These are phyloP conservation scores for Pinna nobilis DNA, from an alignment of 1,140 invertebrate genomes.

Conservation along the genomic window DNA sequence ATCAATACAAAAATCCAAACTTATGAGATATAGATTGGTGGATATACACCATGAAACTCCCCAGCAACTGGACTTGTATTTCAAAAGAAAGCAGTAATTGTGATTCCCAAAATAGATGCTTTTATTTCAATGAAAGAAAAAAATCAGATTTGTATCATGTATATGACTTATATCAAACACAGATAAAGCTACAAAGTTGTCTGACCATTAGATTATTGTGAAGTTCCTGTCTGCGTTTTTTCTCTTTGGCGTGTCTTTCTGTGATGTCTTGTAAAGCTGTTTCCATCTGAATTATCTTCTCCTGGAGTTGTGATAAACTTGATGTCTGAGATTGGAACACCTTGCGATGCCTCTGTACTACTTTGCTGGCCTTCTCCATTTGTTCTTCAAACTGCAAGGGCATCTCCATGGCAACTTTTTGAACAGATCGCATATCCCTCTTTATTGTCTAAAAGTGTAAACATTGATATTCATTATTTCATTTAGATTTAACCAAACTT, in stretches of 20 bases:
- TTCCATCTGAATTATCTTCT: conserved; percentile 55
- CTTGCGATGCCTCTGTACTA: conserved; percentile 56
- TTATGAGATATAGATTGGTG: no score
- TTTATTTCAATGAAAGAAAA: no score
- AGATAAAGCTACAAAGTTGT: no score
- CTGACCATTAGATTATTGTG: conserved; percentile 69
- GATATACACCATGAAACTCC: no score
- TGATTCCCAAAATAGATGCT: no score
- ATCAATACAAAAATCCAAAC: no score
- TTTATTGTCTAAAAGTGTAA: conserved; percentile 52
- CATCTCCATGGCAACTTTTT: conserved; percentile 53
- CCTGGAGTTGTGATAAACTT: conserved; percentile 59
- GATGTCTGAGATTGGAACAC: conserved; percentile 59
- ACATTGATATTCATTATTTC: background rate
- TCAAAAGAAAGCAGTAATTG: no score
- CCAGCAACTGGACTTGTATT: no score
- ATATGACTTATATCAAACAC: no score
- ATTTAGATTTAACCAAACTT: background rate
- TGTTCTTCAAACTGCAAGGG: conserved; percentile 56
- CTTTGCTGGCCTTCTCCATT: conserved; percentile 52
- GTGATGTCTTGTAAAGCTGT: conserved; percentile 58
- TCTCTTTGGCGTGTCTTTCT: conserved; percentile 65
- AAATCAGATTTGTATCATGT: no score
- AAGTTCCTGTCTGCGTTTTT: conserved; percentile 66
- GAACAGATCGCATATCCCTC: conserved; percentile 52